Evolutionary conservation across 1,140 invertebrate genomes (phyloP).

Genomic region (Glomeris maerens): DNA sequence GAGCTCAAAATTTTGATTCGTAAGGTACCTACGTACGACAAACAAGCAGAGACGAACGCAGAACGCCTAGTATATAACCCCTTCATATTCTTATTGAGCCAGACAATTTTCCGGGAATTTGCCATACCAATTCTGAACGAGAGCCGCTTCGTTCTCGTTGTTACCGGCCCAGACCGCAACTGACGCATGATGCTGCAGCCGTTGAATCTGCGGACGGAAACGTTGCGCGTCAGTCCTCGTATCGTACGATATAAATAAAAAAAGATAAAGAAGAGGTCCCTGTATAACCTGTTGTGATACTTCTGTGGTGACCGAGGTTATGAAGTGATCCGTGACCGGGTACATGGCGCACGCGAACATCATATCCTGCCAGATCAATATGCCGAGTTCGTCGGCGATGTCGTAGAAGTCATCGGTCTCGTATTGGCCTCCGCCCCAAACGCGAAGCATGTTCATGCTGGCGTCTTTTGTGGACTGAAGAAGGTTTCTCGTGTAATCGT

Average conservation of each 20-base stretch:
- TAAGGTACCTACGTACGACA: background rate
- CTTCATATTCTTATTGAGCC: too few relatives aligned
- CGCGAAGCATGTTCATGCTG: constrained; percentile 85
- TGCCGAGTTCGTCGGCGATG: constrained; percentile 18
- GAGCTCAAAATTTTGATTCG: constrained; percentile 12
- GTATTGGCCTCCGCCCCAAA: constrained; percentile 96
- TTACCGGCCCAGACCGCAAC: constrained; percentile 86
- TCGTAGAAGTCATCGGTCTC: constrained; percentile 85
- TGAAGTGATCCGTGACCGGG: constrained; percentile 55
- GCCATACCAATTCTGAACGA: constrained; percentile 67
- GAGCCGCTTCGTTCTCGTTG: constrained; percentile 92
- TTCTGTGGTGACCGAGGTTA: constrained; percentile 58
- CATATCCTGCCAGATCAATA: constrained; percentile 49
- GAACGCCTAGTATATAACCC: too few relatives aligned
- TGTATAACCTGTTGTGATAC: constrained; percentile 55
- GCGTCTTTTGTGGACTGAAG: constrained; percentile 55
- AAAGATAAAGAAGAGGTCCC: too few relatives aligned
- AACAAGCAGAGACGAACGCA: too few relatives aligned
- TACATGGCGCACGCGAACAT: constrained; percentile 98
- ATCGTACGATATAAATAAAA: too few relatives aligned
- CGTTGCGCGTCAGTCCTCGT: too few relatives aligned
- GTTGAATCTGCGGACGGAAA: constrained; percentile 45
- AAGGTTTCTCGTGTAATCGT: constrained; percentile 37
- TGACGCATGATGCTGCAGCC: constrained; percentile 76
- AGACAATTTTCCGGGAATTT: too few relatives aligned